phyloP scores from a whole-genome alignment of 1,140 invertebrate species.

The Saccostrea echinata region DNA sequence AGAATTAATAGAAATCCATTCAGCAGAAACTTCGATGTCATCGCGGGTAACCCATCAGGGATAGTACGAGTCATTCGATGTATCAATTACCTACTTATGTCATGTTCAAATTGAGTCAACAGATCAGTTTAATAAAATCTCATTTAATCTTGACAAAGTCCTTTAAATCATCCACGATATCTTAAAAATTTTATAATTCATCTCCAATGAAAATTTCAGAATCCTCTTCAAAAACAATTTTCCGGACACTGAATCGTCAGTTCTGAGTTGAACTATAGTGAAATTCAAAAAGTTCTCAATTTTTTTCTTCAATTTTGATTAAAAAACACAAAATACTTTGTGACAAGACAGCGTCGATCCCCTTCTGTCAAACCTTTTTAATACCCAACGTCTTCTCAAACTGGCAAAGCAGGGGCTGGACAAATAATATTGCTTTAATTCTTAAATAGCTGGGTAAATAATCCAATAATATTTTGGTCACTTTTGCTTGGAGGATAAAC shows the following conservation, averaged over 20 bases:
- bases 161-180: constrained; percentile 35
- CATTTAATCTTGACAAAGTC: constrained; percentile 1
- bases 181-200: constrained; percentile 31
- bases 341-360: not conserved
- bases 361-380: not conserved
- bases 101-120: constrained; percentile 4
- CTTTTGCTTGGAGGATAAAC: constrained; percentile 38
- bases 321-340: not conserved
- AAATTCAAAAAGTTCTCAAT: not conserved
- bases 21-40: constrained; percentile 40
- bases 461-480: constrained; percentile 39
- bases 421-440: constrained; percentile 38
- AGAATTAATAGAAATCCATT: constrained; percentile 42
- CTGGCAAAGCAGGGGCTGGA: not conserved
- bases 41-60: constrained; percentile 41
- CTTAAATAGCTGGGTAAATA: constrained; percentile 39
- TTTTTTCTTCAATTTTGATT: not conserved
- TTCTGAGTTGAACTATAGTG: not conserved
- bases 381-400: not conserved
- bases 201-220: not conserved
- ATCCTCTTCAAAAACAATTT: not conserved
- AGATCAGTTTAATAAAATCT: constrained; percentile 23
- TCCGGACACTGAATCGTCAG: not conserved
- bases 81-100: constrained; percentile 30
- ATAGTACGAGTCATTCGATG: constrained; percentile 19